These are phyloP conservation scores for Ennomos fuscantarius DNA, from an alignment of 2,888 invertebrate species.

Conservation along the genomic window DNA sequence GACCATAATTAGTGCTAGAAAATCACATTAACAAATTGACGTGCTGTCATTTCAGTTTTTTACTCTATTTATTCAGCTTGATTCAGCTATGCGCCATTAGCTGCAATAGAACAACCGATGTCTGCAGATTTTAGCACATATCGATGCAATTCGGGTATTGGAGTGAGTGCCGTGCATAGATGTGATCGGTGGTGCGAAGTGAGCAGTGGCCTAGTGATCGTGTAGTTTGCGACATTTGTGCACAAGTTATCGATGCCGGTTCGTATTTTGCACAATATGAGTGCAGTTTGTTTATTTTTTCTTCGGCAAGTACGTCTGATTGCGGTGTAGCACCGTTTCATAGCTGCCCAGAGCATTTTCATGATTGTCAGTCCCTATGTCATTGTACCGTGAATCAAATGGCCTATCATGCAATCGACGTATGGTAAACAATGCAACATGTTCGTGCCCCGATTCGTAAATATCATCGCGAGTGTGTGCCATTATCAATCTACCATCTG, in stretches of 20 bases:
- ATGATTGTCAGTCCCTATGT: conserved; percentile 35
- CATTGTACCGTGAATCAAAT: conserved; percentile 38
- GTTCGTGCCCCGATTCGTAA: conserved; percentile 65
- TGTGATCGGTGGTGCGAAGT: conserved; percentile 52
- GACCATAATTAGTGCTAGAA: conserved; percentile 52
- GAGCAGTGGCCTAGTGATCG: conserved; percentile 47
- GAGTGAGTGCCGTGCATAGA: conserved; percentile 59
- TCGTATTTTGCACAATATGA: conserved; percentile 61
- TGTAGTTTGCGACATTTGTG: conserved; percentile 52
- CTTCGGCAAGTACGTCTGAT: conserved; percentile 50
- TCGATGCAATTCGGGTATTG: conserved; percentile 60
- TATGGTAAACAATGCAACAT: conserved; percentile 72
- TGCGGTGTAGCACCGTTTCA: conserved; percentile 16
- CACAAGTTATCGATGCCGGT: conserved; percentile 68
- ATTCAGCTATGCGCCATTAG: conserved; percentile 83
- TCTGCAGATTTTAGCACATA: conserved; percentile 68
- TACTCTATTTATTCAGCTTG: conserved; percentile 79
- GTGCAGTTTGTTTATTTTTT: conserved; percentile 58
- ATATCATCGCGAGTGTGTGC: conserved; percentile 45
- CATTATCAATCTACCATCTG: conserved; percentile 18
- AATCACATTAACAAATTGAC: conserved; percentile 66
- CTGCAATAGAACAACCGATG: conserved; percentile 73
- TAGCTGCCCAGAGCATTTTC: conserved; percentile 29
- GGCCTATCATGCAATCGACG: conserved; percentile 45
- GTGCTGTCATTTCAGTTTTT: conserved; percentile 80